Conservation (phyloP, 2,797 vertebrate species). For the Adelosebastes latens region DNA sequence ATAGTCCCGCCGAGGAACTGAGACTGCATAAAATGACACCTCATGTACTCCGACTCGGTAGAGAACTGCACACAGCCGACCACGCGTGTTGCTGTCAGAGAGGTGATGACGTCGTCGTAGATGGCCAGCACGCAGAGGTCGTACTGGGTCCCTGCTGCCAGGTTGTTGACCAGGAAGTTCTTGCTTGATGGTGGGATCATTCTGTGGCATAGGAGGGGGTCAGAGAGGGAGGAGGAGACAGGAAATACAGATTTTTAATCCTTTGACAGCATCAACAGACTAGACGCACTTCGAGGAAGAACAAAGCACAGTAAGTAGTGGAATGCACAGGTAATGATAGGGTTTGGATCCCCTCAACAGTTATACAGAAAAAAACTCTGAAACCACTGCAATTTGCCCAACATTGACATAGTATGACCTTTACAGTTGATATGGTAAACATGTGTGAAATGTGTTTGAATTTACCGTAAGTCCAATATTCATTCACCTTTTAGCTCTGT, state of each 20-base stretch:
- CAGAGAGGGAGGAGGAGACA: neutral
- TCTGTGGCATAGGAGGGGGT: slow-evolving; percentile 69
- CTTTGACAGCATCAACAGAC: neutral
- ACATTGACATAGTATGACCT: neutral
- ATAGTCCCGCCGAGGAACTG: slow-evolving; percentile 99
- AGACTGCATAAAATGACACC: slow-evolving; percentile 98
- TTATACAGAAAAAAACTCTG: neutral
- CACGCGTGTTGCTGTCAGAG: slow-evolving; percentile 94
- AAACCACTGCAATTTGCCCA: neutral
- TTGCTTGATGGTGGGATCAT: slow-evolving; percentile 99
- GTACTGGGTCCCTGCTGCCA: slow-evolving; percentile 93
- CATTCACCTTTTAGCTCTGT: neutral
- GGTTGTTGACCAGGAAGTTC: slow-evolving; percentile 97
- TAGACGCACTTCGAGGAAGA: neutral
- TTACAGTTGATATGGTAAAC: neutral
- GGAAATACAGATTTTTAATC: neutral
- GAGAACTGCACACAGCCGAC: slow-evolving; percentile 97
- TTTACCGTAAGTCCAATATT: neutral
- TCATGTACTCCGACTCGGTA: slow-evolving; percentile 95
- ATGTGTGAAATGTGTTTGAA: neutral
- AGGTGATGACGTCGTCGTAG: slow-evolving; percentile 96
- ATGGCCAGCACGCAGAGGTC: slow-evolving; percentile 98
- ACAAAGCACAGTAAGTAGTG: neutral
- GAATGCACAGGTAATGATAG: neutral
- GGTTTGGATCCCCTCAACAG: neutral